Conservation (phyloP, 1,140 invertebrate genomes). For the Streblospio benedicti region DNA sequence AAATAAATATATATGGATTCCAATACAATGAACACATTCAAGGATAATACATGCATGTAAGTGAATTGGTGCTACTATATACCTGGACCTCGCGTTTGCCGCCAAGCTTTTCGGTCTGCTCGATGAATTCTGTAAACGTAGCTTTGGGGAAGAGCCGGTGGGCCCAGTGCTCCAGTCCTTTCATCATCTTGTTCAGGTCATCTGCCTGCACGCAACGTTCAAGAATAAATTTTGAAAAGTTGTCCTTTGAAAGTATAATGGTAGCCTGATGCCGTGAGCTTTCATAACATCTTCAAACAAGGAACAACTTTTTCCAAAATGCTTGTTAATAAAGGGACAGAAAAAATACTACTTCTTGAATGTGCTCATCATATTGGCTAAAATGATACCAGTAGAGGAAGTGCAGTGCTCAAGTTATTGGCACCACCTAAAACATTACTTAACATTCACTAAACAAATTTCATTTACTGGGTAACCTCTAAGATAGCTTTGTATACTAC, state of each 20-base stretch:
- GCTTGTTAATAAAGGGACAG: background rate
- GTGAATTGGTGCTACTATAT: no score
- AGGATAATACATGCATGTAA: no score
- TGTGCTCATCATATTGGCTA: background rate
- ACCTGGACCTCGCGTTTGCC: slow-evolving; percentile 44
- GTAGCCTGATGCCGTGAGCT: background rate
- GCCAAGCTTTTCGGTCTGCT: slow-evolving; percentile 71
- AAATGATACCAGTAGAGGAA: no score
- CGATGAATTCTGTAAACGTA: slow-evolving; percentile 74
- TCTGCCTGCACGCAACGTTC: slow-evolving; percentile 50
- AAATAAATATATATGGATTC: no score
- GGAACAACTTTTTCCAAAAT: background rate
- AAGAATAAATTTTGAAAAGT: background rate
- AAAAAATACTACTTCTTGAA: background rate
- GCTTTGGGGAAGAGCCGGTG: slow-evolving; percentile 81
- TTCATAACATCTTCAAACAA: background rate
- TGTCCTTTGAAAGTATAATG: background rate
- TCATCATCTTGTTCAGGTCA: slow-evolving; percentile 72
- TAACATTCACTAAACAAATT: background rate
- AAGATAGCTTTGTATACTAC: background rate
- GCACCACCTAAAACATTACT: background rate
- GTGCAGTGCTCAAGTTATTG: no score
- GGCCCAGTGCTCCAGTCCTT: slow-evolving; percentile 81
- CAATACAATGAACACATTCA: no score
- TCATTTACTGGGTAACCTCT: background rate